A percentile compares a stretch with the other conserved stretches of the same genome.
These are phyloP conservation scores for Dendrocopos noguchii DNA, from an alignment of 2,113 vertebrate genomes.

Conservation along the genomic window DNA sequence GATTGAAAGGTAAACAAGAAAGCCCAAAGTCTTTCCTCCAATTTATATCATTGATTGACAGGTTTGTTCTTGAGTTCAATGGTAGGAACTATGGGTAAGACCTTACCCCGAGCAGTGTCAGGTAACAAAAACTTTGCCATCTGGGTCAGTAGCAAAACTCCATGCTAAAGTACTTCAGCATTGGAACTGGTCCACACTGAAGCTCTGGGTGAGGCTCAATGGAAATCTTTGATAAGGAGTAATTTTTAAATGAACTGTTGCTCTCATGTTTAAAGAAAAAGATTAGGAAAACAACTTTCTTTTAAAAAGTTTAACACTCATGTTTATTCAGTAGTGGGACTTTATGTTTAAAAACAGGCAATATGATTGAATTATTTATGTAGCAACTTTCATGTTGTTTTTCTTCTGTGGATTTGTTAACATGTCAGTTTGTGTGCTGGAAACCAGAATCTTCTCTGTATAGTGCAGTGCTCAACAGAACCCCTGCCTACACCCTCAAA, in stretches of 20 bases:
- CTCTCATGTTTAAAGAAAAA: background rate
- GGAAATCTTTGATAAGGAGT: background rate
- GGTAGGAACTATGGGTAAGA: background rate
- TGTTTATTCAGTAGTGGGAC: background rate
- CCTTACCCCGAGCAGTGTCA: background rate
- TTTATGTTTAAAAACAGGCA: constrained; percentile 1
- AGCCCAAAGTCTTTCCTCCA: background rate
- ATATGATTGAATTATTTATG: constrained; percentile 1
- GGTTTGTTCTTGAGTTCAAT: background rate
- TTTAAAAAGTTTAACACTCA: background rate
- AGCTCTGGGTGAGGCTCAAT: background rate
- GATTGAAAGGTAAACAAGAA: background rate
- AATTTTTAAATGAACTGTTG: background rate
- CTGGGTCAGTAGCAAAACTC: background rate
- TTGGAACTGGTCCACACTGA: background rate
- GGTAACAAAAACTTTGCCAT: background rate
- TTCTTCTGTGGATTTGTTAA: background rate
- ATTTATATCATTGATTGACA: background rate
- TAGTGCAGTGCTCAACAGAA: background rate
- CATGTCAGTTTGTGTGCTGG: background rate
- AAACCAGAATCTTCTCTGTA: background rate
- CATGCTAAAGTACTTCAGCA: background rate
- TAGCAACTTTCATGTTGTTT: background rate
- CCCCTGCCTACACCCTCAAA: background rate
- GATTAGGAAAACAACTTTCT: background rate